A percentile compares a stretch with the other conserved stretches of the same genome.
phyloP scores from a whole-genome alignment of 2,113 vertebrate genomes.

The Tursiops truncatus region DNA sequence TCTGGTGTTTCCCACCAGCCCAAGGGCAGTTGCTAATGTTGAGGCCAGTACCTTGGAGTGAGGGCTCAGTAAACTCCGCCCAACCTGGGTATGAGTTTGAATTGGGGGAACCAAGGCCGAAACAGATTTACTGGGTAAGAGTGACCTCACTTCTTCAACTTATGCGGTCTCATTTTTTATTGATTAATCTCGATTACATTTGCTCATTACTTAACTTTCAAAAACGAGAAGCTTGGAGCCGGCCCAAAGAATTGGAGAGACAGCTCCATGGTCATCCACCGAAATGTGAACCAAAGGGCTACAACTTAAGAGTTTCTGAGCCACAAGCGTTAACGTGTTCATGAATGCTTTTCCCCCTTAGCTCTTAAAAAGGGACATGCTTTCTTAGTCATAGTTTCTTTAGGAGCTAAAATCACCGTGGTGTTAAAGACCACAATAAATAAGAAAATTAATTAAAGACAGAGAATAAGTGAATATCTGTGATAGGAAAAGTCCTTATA shows the following conservation, averaged over 20 bases:
- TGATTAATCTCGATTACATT: not conserved
- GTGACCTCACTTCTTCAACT: not conserved
- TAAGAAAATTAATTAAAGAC: not conserved
- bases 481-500: not conserved
- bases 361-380: not conserved
- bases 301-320: not conserved
- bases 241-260: not conserved
- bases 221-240: not conserved
- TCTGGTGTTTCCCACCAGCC: not conserved
- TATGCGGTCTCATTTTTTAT: not conserved
- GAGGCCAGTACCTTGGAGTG: not conserved
- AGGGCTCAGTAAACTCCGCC: not conserved
- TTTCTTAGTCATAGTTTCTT: conserved; percentile 1
- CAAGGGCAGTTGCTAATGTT: not conserved
- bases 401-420: conserved; percentile 18
- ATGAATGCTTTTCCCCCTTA: not conserved
- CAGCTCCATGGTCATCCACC: not conserved
- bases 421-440: conserved; percentile 14
- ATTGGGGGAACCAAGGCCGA: not conserved
- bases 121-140: not conserved
- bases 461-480: not conserved
- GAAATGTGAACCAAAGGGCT: not conserved
- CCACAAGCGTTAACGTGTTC: not conserved
- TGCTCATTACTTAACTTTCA: not conserved
- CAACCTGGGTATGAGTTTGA: not conserved